Conservation (phyloP, 2,888 invertebrate genomes). For the Perithous albicinctus region DNA sequence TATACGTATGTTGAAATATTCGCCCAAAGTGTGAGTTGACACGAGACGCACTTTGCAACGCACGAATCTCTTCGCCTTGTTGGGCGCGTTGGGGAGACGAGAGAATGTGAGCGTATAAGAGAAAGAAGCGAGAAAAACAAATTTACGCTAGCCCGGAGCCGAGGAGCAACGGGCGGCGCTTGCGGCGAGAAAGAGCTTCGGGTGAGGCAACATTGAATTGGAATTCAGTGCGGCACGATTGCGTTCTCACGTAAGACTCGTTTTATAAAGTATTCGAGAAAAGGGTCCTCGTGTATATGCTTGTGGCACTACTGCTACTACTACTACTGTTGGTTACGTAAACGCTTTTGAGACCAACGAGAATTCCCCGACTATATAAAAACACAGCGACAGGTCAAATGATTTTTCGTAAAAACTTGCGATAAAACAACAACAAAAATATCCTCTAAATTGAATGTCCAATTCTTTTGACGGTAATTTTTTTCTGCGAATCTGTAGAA, state of each 20-base stretch:
- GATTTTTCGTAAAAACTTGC: slow-evolving; percentile 21
- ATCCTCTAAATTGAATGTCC: slow-evolving; percentile 3
- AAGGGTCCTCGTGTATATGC: slow-evolving; percentile 11
- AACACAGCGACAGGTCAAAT: not conserved
- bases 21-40: not conserved
- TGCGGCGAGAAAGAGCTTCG: slow-evolving; percentile 23
- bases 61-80: slow-evolving; percentile 16
- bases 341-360: slow-evolving; percentile 14
- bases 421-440: not conserved
- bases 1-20: slow-evolving; percentile 20
- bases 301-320: not conserved
- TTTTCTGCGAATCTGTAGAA: not conserved
- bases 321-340: slow-evolving; percentile 37
- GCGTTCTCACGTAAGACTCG: slow-evolving; percentile 60
- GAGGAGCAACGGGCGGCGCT: slow-evolving; percentile 7
- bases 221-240: slow-evolving; percentile 66
- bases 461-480: not conserved
- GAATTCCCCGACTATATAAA: not conserved
- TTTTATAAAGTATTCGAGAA: slow-evolving; percentile 49
- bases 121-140: slow-evolving; percentile 32
- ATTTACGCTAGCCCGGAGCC: slow-evolving; percentile 41
- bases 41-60: slow-evolving; percentile 6
- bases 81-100: not conserved
- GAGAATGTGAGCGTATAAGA: slow-evolving; percentile 3
- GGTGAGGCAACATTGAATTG: slow-evolving; percentile 68